A percentile compares a stretch with the other conserved stretches of the same genome.
These are phyloP conservation scores for Dolichoris vasculosae DNA, from an alignment of 1,140 invertebrate genomes.

Conservation along the genomic window DNA sequence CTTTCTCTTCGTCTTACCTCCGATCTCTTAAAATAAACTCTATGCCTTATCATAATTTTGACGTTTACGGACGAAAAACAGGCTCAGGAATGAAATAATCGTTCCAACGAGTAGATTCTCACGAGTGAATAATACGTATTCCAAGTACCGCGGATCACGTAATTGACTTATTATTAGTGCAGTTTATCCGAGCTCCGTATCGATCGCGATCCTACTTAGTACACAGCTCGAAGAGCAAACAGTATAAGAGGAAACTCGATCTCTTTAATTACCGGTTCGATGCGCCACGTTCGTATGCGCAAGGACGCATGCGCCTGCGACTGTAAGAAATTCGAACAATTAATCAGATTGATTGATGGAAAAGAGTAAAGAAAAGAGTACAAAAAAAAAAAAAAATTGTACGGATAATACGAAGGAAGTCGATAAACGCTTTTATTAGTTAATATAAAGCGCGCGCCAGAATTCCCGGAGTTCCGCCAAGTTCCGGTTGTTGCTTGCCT, in stretches of 20 bases:
- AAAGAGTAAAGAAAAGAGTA: too few species aligned
- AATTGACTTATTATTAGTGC: constrained; percentile 42
- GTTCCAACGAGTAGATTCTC: background rate
- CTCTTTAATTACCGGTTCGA: constrained; percentile 36
- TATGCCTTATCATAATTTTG: background rate
- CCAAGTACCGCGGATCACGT: background rate
- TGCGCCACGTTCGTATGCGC: background rate
- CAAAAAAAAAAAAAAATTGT: background rate
- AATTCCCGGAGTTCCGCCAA: background rate
- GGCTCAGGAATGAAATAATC: background rate
- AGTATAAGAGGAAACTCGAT: constrained; percentile 36
- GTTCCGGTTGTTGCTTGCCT: background rate
- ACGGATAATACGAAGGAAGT: background rate
- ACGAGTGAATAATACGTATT: constrained; percentile 17
- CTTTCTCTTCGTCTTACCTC: background rate
- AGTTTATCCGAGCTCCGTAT: constrained; percentile 2
- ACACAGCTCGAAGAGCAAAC: background rate
- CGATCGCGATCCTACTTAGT: constrained; percentile 25
- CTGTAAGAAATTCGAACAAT: constrained; percentile 38
- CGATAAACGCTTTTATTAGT: constrained; percentile 43
- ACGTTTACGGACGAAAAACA: background rate
- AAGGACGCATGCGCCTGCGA: background rate
- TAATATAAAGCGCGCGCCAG: constrained; percentile 7
- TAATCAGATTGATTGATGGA: constrained; percentile 46
- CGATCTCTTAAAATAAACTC: background rate